phyloP scores from a whole-genome alignment of 2,888 invertebrate genomes.

The Zaprionus obscuricornis region DNA sequence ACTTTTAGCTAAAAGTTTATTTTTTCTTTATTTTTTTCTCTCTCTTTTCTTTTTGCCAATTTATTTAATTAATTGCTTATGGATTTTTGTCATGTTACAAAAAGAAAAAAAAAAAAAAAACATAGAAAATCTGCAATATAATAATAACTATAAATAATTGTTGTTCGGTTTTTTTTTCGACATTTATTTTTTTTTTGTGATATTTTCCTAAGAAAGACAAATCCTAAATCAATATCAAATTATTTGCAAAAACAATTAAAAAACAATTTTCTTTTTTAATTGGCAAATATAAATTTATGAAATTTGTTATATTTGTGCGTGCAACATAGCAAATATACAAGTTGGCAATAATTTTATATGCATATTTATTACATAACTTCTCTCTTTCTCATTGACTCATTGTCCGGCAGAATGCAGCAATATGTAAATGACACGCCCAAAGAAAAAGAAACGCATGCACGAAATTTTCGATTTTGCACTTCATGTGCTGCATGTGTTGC shows the following conservation, averaged over 20 bases:
- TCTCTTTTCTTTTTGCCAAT: too few relatives aligned
- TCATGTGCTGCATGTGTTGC: neutral
- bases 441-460: slow-evolving; percentile 38
- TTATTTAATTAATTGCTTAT: too few relatives aligned
- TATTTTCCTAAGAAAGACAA: too few relatives aligned
- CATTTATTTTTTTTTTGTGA: too few relatives aligned
- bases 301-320: neutral
- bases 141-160: too few relatives aligned
- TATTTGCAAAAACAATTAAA: slow-evolving; percentile 28
- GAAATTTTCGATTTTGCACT: slow-evolving; percentile 17
- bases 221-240: slow-evolving; percentile 23
- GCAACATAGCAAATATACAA: too few relatives aligned
- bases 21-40: neutral
- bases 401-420: slow-evolving; percentile 37
- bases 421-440: slow-evolving; percentile 47
- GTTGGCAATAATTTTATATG: slow-evolving; percentile 28
- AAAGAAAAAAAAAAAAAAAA: too few relatives aligned
- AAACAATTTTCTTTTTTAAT: slow-evolving; percentile 12
- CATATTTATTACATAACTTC: slow-evolving; percentile 38
- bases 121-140: too few relatives aligned
- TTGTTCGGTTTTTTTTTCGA: too few relatives aligned
- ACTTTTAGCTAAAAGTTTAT: too few relatives aligned
- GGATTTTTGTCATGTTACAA: too few relatives aligned
- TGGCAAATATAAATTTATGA: slow-evolving; percentile 17
- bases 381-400: neutral